Conservation (phyloP, 2,797 vertebrate genomes). For the Anas georgica region DNA sequence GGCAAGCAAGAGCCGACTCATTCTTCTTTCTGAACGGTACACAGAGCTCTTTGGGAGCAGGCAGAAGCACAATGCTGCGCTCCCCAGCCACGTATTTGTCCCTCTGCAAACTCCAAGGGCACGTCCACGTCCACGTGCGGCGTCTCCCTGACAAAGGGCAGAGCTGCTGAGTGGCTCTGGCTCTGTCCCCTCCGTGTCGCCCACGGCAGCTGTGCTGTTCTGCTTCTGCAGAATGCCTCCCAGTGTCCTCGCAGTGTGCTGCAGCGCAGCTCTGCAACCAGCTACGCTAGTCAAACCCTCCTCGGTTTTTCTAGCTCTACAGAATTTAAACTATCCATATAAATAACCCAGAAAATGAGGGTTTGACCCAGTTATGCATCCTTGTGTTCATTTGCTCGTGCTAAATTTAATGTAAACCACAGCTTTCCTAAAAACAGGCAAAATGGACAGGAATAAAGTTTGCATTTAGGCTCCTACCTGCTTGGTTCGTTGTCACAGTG, state of each 20-base stretch:
- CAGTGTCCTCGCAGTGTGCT: neutral
- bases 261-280: neutral
- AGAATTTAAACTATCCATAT: neutral
- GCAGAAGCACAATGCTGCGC: neutral
- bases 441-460: neutral
- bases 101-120: neutral
- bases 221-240: neutral
- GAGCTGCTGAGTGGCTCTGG: neutral
- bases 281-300: neutral
- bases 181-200: rapidly evolving
- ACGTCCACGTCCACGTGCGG: too few relatives aligned
- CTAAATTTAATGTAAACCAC: neutral
- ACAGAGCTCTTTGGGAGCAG: neutral
- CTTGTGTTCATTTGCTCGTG: neutral
- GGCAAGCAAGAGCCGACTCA: neutral
- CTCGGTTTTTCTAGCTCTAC: neutral
- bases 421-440: neutral
- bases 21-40: neutral
- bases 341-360: constrained; percentile 34
- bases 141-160: neutral
- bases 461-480: constrained; percentile 80
- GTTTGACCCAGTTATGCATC: constrained; percentile 3
- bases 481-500: constrained; percentile 97
- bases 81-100: rapidly evolving
- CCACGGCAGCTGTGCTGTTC: neutral